Evolutionary conservation across 2,797 vertebrate species (phyloP).

Genomic region (Gallinago stenura): DNA sequence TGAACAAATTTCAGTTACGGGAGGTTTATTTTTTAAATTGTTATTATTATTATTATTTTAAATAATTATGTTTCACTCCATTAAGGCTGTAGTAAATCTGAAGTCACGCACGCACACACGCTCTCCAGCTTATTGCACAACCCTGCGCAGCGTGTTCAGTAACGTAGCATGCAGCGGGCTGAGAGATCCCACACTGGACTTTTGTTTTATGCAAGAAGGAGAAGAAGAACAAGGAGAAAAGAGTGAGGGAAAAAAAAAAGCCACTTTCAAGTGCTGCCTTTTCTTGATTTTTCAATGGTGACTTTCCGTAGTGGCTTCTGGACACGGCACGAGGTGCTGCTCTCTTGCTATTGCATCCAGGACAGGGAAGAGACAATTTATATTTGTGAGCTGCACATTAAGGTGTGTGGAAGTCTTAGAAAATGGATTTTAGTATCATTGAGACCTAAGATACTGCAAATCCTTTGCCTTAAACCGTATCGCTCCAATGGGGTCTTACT

Average conservation of each 20-base stretch:
- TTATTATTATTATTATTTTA: too few relatives aligned
- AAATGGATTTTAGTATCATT: not conserved
- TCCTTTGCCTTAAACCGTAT: not conserved
- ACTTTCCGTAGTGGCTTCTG: not conserved
- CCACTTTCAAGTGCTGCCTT: not conserved
- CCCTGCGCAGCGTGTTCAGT: not conserved
- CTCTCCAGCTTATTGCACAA: slow-evolving; percentile 1
- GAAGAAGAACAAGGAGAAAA: not conserved
- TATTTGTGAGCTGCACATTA: not conserved
- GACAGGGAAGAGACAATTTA: not conserved
- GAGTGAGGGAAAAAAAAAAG: too few relatives aligned
- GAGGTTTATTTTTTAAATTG: not conserved
- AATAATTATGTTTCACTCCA: not conserved
- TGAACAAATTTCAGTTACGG: not conserved
- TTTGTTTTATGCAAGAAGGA: not conserved
- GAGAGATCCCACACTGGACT: not conserved
- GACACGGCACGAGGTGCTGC: not conserved
- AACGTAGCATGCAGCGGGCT: not conserved
- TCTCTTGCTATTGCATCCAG: not conserved
- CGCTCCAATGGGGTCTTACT: not conserved
- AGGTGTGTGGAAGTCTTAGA: not conserved
- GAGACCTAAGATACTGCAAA: not conserved
- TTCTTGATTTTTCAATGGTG: not conserved
- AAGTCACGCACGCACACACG: not conserved
- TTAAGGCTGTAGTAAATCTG: not conserved